Base-by-base conservation (phyloP, 2,113 vertebrate genomes). In the Potamarius usumacintae region DNA sequence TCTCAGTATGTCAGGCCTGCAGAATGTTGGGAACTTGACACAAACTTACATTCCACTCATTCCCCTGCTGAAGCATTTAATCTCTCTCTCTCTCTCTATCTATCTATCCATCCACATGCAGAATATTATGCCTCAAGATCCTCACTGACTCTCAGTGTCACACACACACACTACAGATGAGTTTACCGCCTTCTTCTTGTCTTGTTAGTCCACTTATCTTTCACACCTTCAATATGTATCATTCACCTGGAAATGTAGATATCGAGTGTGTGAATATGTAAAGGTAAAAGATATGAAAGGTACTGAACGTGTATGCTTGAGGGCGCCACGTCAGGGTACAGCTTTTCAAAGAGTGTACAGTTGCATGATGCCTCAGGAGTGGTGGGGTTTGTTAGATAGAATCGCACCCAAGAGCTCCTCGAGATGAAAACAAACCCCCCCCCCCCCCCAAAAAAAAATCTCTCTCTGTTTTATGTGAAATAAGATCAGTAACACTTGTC, bases 1-100 rank as follows among this genome's bases (percentile, higher is more conserved):
- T 92, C 93, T 91, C 90, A 95, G 94, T 94, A 95, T 95, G 93
- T 71, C 71, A 92, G 90, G 92, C 92, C 92, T 90, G 93, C 92
- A 93, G 93, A 94, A 90, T 93, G 91, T 88, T 92, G 93, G 92
- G 94, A 95, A 95, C 90, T 82, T 60, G 85, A 91, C 88, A 90
- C 91, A 92, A 90, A 93, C 92, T 88, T 79, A 84, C 93, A 95
- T 94, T 92, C 94, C 94, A 72, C 30, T 76, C 93, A 94, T 94
- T 92, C 92, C 89, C 60, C 90, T 83, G n/a, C 91, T 82, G 82
- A 92, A 94, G 90, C 90, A 87, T 91, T 92, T 91, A 91, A 74
- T 87, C 69, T 86, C 52, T 80, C 34, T 71, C 76, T 67, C 79
- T 57, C 57, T 67, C 69, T 55, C 27, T 50, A 25, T 82, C 53